Evolutionary conservation across 2,888 invertebrate genomes (phyloP).

Genomic region (Lasioglossum malachurum): DNA sequence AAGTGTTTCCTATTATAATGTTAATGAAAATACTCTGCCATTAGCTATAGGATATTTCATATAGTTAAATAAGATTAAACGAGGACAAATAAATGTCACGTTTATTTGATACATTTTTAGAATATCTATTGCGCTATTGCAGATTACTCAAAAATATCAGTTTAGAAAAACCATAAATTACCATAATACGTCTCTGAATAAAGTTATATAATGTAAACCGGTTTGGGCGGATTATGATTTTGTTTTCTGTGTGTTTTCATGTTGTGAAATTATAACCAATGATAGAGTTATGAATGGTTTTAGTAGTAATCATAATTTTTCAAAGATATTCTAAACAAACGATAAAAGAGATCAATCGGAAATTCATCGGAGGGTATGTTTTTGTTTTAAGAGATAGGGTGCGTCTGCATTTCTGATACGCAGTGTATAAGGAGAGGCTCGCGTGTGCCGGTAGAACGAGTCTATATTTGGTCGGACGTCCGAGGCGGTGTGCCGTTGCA

Average conservation of each 20-base stretch:
- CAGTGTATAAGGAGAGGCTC: background rate
- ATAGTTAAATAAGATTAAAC: slow-evolving; percentile 31
- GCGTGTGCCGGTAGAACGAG: background rate
- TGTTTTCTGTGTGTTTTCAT: slow-evolving; percentile 19
- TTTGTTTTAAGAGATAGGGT: no score
- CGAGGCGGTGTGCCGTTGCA: background rate
- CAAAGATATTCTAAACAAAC: no score
- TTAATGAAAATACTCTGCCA: slow-evolving; percentile 42
- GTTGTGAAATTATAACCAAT: no score
- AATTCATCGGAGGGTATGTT: no score
- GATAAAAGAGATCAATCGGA: no score
- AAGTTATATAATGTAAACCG: slow-evolving; percentile 29
- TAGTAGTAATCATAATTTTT: no score
- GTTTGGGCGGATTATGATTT: slow-evolving; percentile 28
- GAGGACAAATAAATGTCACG: slow-evolving; percentile 18
- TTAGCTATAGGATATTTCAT: slow-evolving; percentile 40
- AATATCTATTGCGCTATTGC: slow-evolving; percentile 24
- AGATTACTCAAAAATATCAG: slow-evolving; percentile 25
- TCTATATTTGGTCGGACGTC: background rate
- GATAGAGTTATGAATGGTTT: no score
- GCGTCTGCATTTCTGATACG: no score
- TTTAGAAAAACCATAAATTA: slow-evolving; percentile 37
- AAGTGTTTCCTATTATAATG: slow-evolving; percentile 57
- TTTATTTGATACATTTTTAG: slow-evolving; percentile 26
- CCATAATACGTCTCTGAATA: slow-evolving; percentile 31